phyloP scores from a whole-genome alignment of 2,888 invertebrate genomes.

The Tortrix viridana region DNA sequence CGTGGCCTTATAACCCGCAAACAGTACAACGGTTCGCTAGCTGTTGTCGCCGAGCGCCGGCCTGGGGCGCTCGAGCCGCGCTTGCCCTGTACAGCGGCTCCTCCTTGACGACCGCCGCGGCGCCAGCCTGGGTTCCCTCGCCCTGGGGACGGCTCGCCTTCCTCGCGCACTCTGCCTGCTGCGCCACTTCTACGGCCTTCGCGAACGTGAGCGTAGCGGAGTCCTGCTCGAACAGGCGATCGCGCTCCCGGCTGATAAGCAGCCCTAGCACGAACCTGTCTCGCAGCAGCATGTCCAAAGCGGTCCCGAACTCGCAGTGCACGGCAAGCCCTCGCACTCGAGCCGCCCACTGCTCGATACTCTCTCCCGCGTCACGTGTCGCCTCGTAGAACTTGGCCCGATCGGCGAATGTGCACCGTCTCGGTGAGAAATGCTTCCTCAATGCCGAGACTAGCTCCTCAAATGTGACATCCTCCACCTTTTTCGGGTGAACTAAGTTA shows the following conservation, averaged over 20 bases:
- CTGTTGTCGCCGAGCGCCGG: neutral
- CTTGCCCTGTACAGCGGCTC: slow-evolving; percentile 24
- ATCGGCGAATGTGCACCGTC: slow-evolving; percentile 40
- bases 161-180: slow-evolving; percentile 32
- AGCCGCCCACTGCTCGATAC: slow-evolving; percentile 42
- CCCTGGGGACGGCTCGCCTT: neutral
- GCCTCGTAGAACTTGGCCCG: slow-evolving; percentile 43
- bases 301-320: slow-evolving; percentile 36
- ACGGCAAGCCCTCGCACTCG: slow-evolving; percentile 38
- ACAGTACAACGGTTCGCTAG: slow-evolving; percentile 10
- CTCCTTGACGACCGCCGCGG: slow-evolving; percentile 1
- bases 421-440: slow-evolving; percentile 40
- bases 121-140: neutral
- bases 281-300: slow-evolving; percentile 22
- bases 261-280: slow-evolving; percentile 38
- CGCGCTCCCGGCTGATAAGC: slow-evolving; percentile 25
- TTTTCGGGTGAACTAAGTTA: neutral
- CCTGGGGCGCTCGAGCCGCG: neutral
- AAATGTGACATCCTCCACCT: slow-evolving; percentile 20
- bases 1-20: slow-evolving; percentile 16
- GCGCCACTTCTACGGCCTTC: slow-evolving; percentile 38
- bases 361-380: slow-evolving; percentile 31
- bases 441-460: slow-evolving; percentile 20
- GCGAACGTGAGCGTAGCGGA: slow-evolving; percentile 18
- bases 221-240: slow-evolving; percentile 33